Evolutionary conservation across 2,888 invertebrate genomes (phyloP).

Genomic region (Halictus quadricinctus): DNA sequence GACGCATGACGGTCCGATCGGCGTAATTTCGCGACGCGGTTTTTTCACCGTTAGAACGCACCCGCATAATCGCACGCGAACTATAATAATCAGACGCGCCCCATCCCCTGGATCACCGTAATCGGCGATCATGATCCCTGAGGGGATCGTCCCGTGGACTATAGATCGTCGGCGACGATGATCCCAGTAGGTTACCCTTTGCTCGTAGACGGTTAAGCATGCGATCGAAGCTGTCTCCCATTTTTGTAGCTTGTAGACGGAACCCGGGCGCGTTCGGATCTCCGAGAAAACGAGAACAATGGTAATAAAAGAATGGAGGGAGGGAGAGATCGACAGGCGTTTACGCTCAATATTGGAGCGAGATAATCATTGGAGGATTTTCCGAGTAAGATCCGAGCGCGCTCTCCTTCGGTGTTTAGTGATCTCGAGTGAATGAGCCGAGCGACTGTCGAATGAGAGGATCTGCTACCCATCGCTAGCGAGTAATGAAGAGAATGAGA

Average conservation of each 20-base stretch:
- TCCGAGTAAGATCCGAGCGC: slow-evolving; percentile 35
- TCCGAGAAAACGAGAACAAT: background rate
- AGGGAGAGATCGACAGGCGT: background rate
- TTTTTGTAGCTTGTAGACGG: slow-evolving; percentile 62
- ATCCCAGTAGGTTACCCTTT: slow-evolving; percentile 43
- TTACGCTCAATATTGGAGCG: background rate
- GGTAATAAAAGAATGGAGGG: background rate
- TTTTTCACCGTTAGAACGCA: slow-evolving; percentile 19
- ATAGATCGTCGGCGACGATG: slow-evolving; percentile 39
- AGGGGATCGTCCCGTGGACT: background rate
- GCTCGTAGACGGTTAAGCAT: slow-evolving; percentile 43
- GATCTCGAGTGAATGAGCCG: slow-evolving; percentile 63
- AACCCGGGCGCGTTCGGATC: slow-evolving; percentile 48
- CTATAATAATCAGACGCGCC: slow-evolving; percentile 24
- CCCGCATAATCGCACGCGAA: slow-evolving; percentile 33
- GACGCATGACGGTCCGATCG: slow-evolving; percentile 51
- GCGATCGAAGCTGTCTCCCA: slow-evolving; percentile 61
- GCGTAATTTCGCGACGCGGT: slow-evolving; percentile 27
- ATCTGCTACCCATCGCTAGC: slow-evolving; percentile 68
- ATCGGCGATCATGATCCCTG: background rate
- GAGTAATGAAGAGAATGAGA: background rate
- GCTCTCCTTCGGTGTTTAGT: slow-evolving; percentile 48
- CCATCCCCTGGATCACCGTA: slow-evolving; percentile 1
- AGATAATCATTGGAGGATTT: background rate
- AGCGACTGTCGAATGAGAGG: slow-evolving; percentile 71